phyloP scores from a whole-genome alignment of 1,140 invertebrate genomes.

The Ladona fulva region DNA sequence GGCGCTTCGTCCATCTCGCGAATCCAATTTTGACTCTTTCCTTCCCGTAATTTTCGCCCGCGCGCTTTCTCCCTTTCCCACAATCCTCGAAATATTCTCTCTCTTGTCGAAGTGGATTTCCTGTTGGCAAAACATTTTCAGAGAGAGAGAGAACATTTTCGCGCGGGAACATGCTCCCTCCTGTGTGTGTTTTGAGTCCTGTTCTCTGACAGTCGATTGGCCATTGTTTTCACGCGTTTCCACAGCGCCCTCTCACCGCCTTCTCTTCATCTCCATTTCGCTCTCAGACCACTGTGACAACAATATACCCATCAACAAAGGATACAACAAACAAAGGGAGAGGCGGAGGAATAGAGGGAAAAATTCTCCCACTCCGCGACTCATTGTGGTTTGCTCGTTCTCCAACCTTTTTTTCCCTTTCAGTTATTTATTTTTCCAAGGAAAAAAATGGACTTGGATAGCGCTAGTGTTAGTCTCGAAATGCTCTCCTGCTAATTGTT shows the following conservation, averaged over 20 bases:
- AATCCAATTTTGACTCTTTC: too few relatives aligned
- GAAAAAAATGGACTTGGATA: too few relatives aligned
- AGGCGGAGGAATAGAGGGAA: background rate
- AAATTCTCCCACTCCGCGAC: background rate
- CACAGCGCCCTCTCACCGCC: background rate
- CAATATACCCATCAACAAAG: background rate
- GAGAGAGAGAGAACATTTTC: too few relatives aligned
- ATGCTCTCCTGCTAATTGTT: too few relatives aligned
- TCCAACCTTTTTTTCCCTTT: too few relatives aligned
- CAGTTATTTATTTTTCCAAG: too few relatives aligned
- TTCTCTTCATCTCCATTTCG: background rate
- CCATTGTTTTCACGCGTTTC: conserved; percentile 12
- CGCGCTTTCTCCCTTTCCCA: background rate
- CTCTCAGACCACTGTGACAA: background rate
- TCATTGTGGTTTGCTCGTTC: too few relatives aligned
- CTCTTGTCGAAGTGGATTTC: background rate
- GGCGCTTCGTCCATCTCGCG: too few relatives aligned
- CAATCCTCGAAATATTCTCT: background rate
- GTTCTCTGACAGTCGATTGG: conserved; percentile 13
- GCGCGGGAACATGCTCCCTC: background rate
- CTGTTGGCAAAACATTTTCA: too few relatives aligned
- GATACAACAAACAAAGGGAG: conserved; percentile 1
- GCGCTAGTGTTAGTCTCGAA: too few relatives aligned
- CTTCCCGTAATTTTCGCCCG: background rate
- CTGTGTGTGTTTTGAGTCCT: background rate